Conservation (phyloP, 2,797 vertebrate genomes). For the Myotis vivesi region DNA sequence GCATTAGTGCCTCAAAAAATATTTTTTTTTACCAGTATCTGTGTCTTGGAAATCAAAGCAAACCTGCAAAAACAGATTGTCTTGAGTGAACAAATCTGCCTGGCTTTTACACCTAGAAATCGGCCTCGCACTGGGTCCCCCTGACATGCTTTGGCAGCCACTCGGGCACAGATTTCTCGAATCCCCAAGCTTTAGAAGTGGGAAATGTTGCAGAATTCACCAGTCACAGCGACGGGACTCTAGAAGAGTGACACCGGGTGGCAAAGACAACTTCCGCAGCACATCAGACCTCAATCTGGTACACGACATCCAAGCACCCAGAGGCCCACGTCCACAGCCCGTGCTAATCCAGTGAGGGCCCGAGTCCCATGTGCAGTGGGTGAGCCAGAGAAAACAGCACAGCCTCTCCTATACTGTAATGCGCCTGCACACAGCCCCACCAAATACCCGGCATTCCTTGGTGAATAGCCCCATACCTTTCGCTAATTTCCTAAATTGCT, state of each 20-base stretch:
- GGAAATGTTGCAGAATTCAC: conserved; percentile 76
- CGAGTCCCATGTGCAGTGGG: neutral
- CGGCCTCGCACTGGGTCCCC: conserved; percentile 73
- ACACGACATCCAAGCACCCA: neutral
- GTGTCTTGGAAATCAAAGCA: conserved; percentile 58
- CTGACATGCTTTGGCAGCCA: conserved; percentile 76
- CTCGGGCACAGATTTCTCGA: conserved; percentile 74
- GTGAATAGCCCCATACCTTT: conserved; percentile 8
- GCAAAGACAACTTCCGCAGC: conserved; percentile 59
- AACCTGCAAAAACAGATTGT: conserved; percentile 79
- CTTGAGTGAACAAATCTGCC: conserved; percentile 78
- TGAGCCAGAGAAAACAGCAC: neutral
- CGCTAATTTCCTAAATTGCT: conserved; percentile 76
- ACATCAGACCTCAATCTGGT: conserved; percentile 56
- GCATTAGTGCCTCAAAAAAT: neutral
- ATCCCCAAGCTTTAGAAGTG: conserved; percentile 75
- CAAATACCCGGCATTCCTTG: neutral
- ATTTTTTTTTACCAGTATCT: neutral
- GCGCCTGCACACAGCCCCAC: neutral
- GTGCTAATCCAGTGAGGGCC: neutral
- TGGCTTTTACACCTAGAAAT: conserved; percentile 78
- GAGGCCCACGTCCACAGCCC: neutral
- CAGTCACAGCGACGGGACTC: conserved; percentile 71
- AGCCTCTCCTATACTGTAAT: neutral
- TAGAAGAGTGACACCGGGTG: conserved; percentile 67